phyloP scores from a whole-genome alignment of 92 coral and sea anemone genomes.

The Metridium senile region DNA sequence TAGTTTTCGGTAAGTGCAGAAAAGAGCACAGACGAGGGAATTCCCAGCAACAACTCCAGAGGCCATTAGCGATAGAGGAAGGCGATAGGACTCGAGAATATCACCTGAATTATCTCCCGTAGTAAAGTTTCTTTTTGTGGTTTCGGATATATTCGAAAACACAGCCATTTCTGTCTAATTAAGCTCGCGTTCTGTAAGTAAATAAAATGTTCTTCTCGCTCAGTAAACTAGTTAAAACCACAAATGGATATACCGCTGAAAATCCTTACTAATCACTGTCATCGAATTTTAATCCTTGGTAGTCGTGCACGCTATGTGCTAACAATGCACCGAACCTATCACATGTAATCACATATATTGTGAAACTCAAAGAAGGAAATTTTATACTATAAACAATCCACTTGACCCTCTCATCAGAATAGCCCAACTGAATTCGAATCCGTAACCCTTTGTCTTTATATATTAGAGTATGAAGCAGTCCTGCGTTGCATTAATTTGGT shows the following conservation, averaged over 20 bases:
- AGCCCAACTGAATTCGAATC: not conserved
- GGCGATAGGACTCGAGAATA: slow-evolving; percentile 14
- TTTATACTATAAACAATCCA: slow-evolving; percentile 14
- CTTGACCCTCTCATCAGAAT: slow-evolving; percentile 29
- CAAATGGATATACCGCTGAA: not conserved
- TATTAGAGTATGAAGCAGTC: too few relatives aligned
- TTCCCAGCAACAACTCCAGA: slow-evolving; percentile 71
- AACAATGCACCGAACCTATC: not conserved
- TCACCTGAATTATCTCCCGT: not conserved
- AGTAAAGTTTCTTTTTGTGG: not conserved
- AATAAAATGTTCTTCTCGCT: not conserved
- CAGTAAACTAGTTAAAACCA: not conserved
- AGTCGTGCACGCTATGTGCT: not conserved
- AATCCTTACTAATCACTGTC: not conserved
- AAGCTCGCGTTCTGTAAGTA: not conserved
- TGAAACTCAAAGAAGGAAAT: slow-evolving; percentile 14
- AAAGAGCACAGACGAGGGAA: slow-evolving; percentile 76
- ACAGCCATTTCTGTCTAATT: slow-evolving; percentile 6
- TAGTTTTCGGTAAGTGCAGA: slow-evolving; percentile 57
- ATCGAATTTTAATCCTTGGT: not conserved
- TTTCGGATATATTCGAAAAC: not conserved
- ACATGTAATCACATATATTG: not conserved
- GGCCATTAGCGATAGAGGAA: slow-evolving; percentile 67
- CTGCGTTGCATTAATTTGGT: not conserved
- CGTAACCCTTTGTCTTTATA: not conserved